Base-by-base conservation (phyloP, 2,113 vertebrate species). In the Urocolius indicus region DNA sequence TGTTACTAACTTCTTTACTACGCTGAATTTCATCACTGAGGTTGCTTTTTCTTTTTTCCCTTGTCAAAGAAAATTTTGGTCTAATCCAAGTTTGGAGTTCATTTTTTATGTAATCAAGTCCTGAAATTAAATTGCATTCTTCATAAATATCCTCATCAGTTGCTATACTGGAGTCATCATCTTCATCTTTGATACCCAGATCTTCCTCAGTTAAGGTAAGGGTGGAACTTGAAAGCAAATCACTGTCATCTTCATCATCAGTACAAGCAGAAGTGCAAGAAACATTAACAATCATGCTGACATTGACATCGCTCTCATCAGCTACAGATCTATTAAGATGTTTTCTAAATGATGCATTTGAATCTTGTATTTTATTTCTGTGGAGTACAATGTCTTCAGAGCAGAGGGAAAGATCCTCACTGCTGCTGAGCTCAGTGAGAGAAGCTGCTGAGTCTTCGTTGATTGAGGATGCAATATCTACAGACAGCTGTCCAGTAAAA, bases 201-300 rank as follows among this genome's bases (percentile, higher is more conserved):
- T 99, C 99, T 97, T 99, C 99, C 97, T 99, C 99, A 3, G 99
- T 99, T 94, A 99, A 98, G 10, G 99, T 99, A 79, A 99, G 99
- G 2, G 99, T 99, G 66, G 99, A 99, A 96, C 99, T 99, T 48
- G 99, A 99, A 81, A 99, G 98, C 62, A 99, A 98, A 96, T 99
- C 99, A 68, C 99, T 99, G 93, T 99, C 99, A 49, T 99, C 99
- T 97, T 99, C 99, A 66, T 99, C 99, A 69, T 99, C 99, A 8
- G 99, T 99, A 89, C 99, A 99, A 27, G 99, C 99, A 59, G 99
- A 99, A 30, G 98, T 99, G 81, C 99, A 99, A 27, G 99, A 99
- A 71, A 99, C 99, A 32, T 99, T 99, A 63, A 99, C 99, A 81
- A 99, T 99, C 98, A 99, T 99, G 97, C 99, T 99, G 96, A 99